These are phyloP conservation scores for Gerris lacustris DNA, from an alignment of 2,888 invertebrate genomes.

Conservation along the genomic window DNA sequence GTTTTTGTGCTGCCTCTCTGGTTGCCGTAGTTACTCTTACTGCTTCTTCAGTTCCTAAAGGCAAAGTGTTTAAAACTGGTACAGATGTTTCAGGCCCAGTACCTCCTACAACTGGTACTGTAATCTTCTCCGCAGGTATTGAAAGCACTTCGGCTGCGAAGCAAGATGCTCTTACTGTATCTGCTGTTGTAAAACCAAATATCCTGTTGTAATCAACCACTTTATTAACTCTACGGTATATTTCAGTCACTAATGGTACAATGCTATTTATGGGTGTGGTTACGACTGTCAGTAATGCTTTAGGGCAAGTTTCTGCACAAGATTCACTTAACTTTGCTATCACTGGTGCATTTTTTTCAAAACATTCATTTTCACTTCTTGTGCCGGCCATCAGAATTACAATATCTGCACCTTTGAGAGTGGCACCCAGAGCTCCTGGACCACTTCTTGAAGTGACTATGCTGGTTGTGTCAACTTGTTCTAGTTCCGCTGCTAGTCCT, in stretches of 20 bases:
- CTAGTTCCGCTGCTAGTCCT: constrained; percentile 42
- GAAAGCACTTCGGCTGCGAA: constrained; percentile 55
- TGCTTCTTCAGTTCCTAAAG: constrained; percentile 32
- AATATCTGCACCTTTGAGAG: constrained; percentile 33
- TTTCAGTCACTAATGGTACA: constrained; percentile 55
- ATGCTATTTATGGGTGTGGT: constrained; percentile 52
- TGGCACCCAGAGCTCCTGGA: constrained; percentile 40
- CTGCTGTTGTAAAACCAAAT: constrained; percentile 64
- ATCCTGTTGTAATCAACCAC: constrained; percentile 47
- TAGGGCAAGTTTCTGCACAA: constrained; percentile 8
- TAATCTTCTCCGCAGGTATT: constrained; percentile 50
- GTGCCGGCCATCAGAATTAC: constrained; percentile 20
- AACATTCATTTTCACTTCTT: constrained; percentile 12
- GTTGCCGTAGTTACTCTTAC: constrained; percentile 37
- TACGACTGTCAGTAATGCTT: constrained; percentile 38
- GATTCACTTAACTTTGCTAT: neutral
- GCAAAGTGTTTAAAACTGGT: constrained; percentile 42
- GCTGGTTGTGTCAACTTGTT: constrained; percentile 39
- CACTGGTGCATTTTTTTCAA: constrained; percentile 5
- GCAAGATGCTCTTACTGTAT: constrained; percentile 61
- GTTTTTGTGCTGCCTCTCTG: constrained; percentile 51
- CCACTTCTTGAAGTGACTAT: constrained; percentile 41
- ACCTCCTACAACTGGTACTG: constrained; percentile 67
- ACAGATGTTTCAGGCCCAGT: constrained; percentile 60
- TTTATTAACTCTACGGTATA: constrained; percentile 49